phyloP scores from a whole-genome alignment of 2,113 vertebrate genomes.

The Panthera leo region DNA sequence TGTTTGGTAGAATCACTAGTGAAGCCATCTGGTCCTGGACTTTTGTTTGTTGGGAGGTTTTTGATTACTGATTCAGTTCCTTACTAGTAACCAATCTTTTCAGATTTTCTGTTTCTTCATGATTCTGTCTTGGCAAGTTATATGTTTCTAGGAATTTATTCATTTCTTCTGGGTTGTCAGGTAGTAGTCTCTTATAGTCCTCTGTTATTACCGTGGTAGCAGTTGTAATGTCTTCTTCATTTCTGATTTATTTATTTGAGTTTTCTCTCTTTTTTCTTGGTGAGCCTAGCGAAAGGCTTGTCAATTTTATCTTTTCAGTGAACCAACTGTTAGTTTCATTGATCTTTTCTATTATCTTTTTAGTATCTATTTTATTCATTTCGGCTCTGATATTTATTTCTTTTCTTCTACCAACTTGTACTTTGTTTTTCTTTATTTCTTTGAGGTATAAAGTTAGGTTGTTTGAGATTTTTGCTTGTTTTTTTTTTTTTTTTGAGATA shows the following conservation, averaged over 20 bases:
- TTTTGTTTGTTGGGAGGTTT: neutral
- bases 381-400: neutral
- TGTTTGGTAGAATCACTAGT: neutral
- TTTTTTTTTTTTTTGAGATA: neutral
- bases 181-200: neutral
- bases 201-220: neutral
- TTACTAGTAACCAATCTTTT: neutral
- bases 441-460: neutral
- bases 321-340: neutral
- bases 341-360: neutral
- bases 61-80: neutral
- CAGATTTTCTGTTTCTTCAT: neutral
- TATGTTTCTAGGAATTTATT: neutral
- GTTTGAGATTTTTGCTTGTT: neutral
- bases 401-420: neutral
- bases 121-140: neutral
- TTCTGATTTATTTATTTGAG: neutral
- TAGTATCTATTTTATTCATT: neutral
- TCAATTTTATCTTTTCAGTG: neutral
- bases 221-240: neutral
- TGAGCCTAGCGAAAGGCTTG: neutral
- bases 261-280: neutral
- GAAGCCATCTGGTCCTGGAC: neutral
- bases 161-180: neutral
- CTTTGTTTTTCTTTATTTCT: neutral